Conservation (phyloP, 2,797 vertebrate genomes). For the Ctenopoma kingsleyae region DNA sequence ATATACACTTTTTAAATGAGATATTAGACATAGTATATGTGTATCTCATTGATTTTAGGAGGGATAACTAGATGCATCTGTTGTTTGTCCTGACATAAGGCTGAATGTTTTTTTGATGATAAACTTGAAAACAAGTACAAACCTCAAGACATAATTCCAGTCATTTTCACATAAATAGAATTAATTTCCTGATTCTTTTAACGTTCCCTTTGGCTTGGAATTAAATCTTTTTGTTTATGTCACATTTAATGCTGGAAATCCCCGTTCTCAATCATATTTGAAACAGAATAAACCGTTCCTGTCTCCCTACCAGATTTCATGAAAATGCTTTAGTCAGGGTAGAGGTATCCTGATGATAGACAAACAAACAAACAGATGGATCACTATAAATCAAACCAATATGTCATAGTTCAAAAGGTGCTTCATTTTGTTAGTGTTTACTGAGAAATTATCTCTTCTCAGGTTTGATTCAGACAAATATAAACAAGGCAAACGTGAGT, state of each 20-base stretch:
- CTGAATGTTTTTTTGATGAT: slow-evolving; percentile 8
- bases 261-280: slow-evolving; percentile 21
- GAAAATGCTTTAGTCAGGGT: slow-evolving; percentile 23
- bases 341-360: slow-evolving; percentile 21
- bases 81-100: not conserved
- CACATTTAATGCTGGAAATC: slow-evolving; percentile 23
- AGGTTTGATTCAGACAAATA: slow-evolving; percentile 2
- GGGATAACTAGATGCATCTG: not conserved
- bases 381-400: slow-evolving; percentile 19
- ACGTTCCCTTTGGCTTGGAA: slow-evolving; percentile 8
- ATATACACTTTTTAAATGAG: not conserved
- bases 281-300: slow-evolving; percentile 36
- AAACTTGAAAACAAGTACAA: not conserved
- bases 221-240: slow-evolving; percentile 26
- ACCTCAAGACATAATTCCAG: slow-evolving; percentile 13
- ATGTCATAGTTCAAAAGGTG: slow-evolving; percentile 13
- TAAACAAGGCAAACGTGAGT: slow-evolving; percentile 33
- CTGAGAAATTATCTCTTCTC: not conserved
- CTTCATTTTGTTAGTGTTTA: slow-evolving; percentile 11
- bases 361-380: slow-evolving; percentile 20
- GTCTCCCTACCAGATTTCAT: slow-evolving; percentile 25
- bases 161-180: not conserved
- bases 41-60: not conserved
- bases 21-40: not conserved
- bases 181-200: not conserved